Evolutionary conservation across 2,888 invertebrate species (phyloP), one percentile per base, ranked within the genome.

Genomic region (Rhingia campestris): DNA sequence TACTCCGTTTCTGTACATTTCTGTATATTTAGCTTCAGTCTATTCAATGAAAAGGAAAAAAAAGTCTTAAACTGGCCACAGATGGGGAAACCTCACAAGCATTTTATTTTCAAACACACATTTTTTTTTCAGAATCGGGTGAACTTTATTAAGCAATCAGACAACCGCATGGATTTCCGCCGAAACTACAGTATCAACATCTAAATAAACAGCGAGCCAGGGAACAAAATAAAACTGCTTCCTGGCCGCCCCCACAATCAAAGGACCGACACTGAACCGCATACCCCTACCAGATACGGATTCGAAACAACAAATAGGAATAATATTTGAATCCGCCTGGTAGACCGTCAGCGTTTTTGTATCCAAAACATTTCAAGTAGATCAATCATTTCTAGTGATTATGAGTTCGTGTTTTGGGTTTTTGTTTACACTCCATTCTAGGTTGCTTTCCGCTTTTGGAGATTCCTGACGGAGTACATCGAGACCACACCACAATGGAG

Each of bases 341-440:
- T 84, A 74, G 66, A 80, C 84, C 84, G 84, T 59, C 74, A 74
- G 54, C 69, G 41, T 74, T 69, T 51, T 64, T 84, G 84, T 84
- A 84, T 84, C 74, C 79, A 84, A 84, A 84, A 84, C 80, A 84
- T 84, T 84, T 84, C 84, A 84, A 84, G 74, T 84, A 84, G 84
- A 84, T 84, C 84, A 84, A 84, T 84, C 84, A 84, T 84, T 80
- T 84, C 66, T 74, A 33, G 64, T 54, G 74, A 74, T 84, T 84
- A 74, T 80, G 80, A 79, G 74, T 70, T 54, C 49, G 80, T 79
- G 74, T 70, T 80, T 49, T 22, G 49, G 22, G 49, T 49, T 74
- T 75, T 58, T 84, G 80, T 84, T 80, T 84, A 84, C 80, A 75
- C 84, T 80, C 64, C 73, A 35, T 35, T 35, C 12, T 22, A 41